Conservation (phyloP, 2,113 vertebrate genomes). For the Equus quagga region DNA sequence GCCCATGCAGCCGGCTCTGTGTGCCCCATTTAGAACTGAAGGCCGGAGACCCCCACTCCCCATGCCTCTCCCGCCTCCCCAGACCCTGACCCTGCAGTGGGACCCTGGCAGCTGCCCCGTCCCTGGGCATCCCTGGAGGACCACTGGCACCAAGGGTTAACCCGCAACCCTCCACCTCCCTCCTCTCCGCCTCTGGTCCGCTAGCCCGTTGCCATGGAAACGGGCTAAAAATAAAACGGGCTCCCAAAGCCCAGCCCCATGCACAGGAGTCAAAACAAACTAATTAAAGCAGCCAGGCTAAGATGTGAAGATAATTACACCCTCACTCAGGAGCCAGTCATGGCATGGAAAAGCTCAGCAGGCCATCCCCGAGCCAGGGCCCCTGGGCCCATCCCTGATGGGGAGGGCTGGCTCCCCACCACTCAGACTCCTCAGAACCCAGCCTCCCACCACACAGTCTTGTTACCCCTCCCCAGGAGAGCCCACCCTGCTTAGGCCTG, state of each 20-base stretch:
- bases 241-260: constrained; percentile 72
- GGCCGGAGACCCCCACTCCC: not conserved
- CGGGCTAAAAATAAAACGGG: constrained; percentile 79
- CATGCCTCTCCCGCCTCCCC: not conserved
- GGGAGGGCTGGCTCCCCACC: not conserved
- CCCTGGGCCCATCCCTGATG: not conserved
- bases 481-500: not conserved
- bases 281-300: constrained; percentile 81
- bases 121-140: not conserved
- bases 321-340: constrained; percentile 75
- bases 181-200: constrained; percentile 58
- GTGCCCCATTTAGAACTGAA: not conserved
- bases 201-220: constrained; percentile 80
- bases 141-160: constrained; percentile 71
- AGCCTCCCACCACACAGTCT: not conserved
- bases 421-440: not conserved
- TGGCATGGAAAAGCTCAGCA: not conserved
- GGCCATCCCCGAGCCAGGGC: fast-evolving
- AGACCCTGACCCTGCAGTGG: not conserved
- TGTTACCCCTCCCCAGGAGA: not conserved
- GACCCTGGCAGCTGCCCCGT: fast-evolving
- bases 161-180: constrained; percentile 56
- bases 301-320: constrained; percentile 77
- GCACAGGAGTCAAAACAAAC: constrained; percentile 83
- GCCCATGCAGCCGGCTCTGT: not conserved